A percentile compares a stretch with the other conserved stretches of the same genome.
Conservation (phyloP, 2,888 invertebrate genomes). For the Cephus pygmeus region DNA sequence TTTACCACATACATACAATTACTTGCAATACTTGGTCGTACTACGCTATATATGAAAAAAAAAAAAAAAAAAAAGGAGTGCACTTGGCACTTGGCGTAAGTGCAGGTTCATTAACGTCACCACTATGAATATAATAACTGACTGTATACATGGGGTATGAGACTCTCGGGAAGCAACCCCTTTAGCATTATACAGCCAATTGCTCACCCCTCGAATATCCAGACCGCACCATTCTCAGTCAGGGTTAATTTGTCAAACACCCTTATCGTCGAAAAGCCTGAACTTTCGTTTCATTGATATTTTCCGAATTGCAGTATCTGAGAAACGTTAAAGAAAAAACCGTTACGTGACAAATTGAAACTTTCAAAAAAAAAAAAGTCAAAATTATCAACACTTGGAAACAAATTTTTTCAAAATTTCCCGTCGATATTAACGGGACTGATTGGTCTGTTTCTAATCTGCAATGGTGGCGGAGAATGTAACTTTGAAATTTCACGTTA, state of each 20-base stretch:
- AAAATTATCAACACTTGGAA: not conserved
- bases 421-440: not conserved
- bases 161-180: constrained; percentile 31
- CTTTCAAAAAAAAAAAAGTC: not conserved
- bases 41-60: too few species aligned
- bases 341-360: not conserved
- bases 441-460: not conserved
- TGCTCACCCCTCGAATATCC: constrained; percentile 49
- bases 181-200: constrained; percentile 58
- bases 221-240: constrained; percentile 2
- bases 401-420: not conserved
- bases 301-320: not conserved
- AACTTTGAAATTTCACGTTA: constrained; percentile 6
- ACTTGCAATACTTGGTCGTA: not conserved
- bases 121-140: constrained; percentile 1
- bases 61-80: not conserved
- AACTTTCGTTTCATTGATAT: not conserved
- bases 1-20: not conserved
- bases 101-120: not conserved
- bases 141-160: constrained; percentile 4
- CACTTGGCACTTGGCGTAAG: not conserved
- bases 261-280: not conserved
- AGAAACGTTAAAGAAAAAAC: not conserved
- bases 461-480: not conserved
- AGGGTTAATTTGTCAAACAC: constrained; percentile 1